Evolutionary conservation across 2,113 vertebrate genomes (phyloP).

Genomic region (Phyllostomus discolor): DNA sequence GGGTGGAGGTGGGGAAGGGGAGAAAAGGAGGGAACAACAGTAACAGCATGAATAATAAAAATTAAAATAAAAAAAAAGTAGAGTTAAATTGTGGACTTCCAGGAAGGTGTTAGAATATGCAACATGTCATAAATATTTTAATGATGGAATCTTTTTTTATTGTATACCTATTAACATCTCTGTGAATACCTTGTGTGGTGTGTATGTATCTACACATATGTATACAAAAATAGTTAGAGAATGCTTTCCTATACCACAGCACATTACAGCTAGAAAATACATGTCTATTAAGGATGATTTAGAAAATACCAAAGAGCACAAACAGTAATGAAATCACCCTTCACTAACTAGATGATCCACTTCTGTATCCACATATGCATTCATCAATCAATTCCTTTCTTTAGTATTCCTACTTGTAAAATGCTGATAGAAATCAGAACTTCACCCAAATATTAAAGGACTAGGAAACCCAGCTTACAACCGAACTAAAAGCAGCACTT

Average conservation of each 20-base stretch:
- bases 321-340: neutral
- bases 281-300: neutral
- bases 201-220: too few species aligned
- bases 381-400: neutral
- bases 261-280: neutral
- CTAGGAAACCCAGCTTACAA: neutral
- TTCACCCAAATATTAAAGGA: neutral
- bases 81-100: neutral
- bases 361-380: neutral
- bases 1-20: too few species aligned
- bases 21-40: too few species aligned
- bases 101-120: neutral
- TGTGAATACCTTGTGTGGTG: neutral
- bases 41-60: too few species aligned
- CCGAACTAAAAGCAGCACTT: neutral
- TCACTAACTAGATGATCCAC: neutral
- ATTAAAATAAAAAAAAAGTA: too few species aligned
- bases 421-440: neutral
- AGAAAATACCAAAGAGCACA: neutral
- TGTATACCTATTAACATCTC: neutral
- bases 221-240: neutral
- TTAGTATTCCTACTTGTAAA: neutral
- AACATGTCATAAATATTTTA: neutral
- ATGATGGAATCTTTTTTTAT: neutral
- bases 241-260: neutral